Percentiles rank a stretch among this genome's conserved stretches.
These are phyloP conservation scores for Clarias pachynema DNA, from an alignment of 2,797 vertebrate genomes.

Conservation along the genomic window DNA sequence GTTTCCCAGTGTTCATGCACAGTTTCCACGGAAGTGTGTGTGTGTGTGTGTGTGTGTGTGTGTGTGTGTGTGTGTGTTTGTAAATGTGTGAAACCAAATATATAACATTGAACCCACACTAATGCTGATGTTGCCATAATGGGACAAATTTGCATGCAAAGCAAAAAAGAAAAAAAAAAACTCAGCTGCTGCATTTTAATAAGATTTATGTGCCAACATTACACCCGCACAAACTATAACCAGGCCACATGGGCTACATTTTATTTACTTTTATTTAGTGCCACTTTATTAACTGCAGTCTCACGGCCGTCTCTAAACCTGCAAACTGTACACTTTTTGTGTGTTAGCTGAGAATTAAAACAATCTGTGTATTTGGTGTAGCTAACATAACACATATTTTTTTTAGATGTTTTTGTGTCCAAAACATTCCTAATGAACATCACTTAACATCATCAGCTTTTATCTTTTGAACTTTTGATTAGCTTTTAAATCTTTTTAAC, in stretches of 20 bases:
- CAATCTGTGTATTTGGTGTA: neutral
- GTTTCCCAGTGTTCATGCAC: neutral
- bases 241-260: neutral
- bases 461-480: too few relatives aligned
- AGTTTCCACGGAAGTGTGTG: neutral
- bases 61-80: neutral
- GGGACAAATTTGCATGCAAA: neutral
- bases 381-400: neutral
- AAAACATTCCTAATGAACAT: neutral
- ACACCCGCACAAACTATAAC: neutral
- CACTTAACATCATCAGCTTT: too few relatives aligned
- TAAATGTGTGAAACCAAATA: conserved; percentile 13
- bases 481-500: neutral
- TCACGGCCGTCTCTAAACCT: neutral
- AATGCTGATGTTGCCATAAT: neutral
- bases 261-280: neutral
- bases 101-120: neutral
- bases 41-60: conserved; percentile 1
- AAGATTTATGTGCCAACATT: too few relatives aligned
- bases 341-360: neutral
- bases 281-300: too few relatives aligned
- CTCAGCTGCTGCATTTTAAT: neutral
- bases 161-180: neutral
- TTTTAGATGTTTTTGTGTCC: neutral
- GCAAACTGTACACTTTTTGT: neutral